Percentiles rank a stretch among this genome's conserved stretches.
phyloP scores from a whole-genome alignment of 64 coral and sea anemone species.

The Pocillopora verrucosa region DNA sequence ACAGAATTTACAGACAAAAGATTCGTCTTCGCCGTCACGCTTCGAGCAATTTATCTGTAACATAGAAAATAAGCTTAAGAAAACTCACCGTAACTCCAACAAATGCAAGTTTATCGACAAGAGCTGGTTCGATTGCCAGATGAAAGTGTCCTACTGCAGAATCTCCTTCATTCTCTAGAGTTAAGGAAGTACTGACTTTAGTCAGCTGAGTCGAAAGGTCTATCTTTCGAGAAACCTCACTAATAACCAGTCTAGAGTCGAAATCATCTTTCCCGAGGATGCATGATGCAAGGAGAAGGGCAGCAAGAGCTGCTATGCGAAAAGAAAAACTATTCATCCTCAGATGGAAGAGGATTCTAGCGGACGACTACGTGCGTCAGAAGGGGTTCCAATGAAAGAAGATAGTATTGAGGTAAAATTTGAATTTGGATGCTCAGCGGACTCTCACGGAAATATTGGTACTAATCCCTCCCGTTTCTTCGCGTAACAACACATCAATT shows the following conservation, averaged over 20 bases:
- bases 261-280: conserved; percentile 69
- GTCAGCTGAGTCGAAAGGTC: conserved; percentile 84
- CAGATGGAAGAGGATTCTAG: conserved; percentile 87
- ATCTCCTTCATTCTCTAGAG: conserved; percentile 85
- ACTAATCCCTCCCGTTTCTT: neutral
- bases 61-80: neutral
- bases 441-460: neutral
- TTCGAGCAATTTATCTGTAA: neutral
- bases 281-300: conserved; percentile 58
- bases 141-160: conserved; percentile 54
- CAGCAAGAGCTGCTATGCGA: conserved; percentile 52
- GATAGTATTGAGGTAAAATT: conserved; percentile 36
- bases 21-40: neutral
- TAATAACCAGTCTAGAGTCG: conserved; percentile 61
- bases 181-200: conserved; percentile 77
- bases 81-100: conserved; percentile 71
- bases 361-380: conserved; percentile 82
- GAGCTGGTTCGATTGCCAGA: conserved; percentile 77
- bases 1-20: neutral
- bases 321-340: conserved; percentile 82
- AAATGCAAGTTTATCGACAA: conserved; percentile 82
- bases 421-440: neutral
- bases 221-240: conserved; percentile 91
- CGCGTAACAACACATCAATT: neutral
- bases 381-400: conserved; percentile 76